phyloP scores from a whole-genome alignment of 2,113 vertebrate species.

The Ageneiosus marmoratus region DNA sequence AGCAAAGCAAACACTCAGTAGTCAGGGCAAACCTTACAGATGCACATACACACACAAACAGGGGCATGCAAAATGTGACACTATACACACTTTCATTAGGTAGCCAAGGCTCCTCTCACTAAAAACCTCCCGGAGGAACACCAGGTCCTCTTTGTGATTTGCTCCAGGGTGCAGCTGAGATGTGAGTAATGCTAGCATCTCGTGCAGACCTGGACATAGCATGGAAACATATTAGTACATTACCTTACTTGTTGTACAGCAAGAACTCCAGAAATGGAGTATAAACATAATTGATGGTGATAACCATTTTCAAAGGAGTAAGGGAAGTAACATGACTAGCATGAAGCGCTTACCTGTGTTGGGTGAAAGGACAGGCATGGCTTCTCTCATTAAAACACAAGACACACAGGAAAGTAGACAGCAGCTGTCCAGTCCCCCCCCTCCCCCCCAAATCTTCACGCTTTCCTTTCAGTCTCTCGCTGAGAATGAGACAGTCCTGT shows the following conservation, averaged over 20 bases:
- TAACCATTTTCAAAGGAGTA: neutral
- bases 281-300: neutral
- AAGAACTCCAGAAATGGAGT: neutral
- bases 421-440: slow-evolving; percentile 23
- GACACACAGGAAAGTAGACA: slow-evolving; percentile 40
- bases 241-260: neutral
- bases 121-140: slow-evolving; percentile 88
- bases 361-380: slow-evolving; percentile 85
- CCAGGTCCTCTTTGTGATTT: slow-evolving; percentile 89
- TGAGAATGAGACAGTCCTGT: slow-evolving; percentile 17
- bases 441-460: neutral
- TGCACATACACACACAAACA: neutral
- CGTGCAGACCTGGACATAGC: slow-evolving; percentile 80
- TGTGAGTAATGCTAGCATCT: slow-evolving; percentile 89
- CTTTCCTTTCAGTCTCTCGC: slow-evolving; percentile 8
- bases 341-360: slow-evolving; percentile 76
- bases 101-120: slow-evolving; percentile 88
- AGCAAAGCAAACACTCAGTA: slow-evolving; percentile 53
- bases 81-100: slow-evolving; percentile 84
- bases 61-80: neutral
- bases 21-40: neutral
- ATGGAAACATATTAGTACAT: neutral
- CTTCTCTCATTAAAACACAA: slow-evolving; percentile 63
- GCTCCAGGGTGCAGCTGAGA: slow-evolving; percentile 91
- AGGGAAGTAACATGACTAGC: neutral